Evolutionary conservation across 2,888 invertebrate species (phyloP).

Genomic region (Dexiosoma caninum): DNA sequence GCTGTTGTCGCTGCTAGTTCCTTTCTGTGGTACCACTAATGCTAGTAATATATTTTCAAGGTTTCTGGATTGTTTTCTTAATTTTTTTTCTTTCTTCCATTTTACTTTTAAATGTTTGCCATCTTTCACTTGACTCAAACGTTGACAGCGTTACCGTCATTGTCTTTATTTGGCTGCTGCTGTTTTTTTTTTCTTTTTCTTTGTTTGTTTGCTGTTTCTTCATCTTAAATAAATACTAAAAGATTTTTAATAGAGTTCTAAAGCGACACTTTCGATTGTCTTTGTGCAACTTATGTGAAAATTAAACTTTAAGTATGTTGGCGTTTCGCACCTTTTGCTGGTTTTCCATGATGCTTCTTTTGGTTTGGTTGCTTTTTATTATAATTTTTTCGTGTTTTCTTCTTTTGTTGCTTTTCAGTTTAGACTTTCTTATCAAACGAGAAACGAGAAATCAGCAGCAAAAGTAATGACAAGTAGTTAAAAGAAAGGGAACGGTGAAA

Average conservation of each 20-base stretch:
- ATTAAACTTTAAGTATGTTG: conserved; percentile 70
- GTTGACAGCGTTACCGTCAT: conserved; percentile 65
- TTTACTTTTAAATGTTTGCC: conserved; percentile 40
- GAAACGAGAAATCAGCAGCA: not conserved
- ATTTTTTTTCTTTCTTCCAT: conserved; percentile 20
- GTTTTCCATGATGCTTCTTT: conserved; percentile 19
- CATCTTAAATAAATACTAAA: conserved; percentile 67
- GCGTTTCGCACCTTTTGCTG: conserved; percentile 26
- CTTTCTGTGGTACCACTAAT: not conserved
- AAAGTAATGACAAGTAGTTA: conserved; percentile 18
- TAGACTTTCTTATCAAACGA: conserved; percentile 20
- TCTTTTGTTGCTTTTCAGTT: not conserved
- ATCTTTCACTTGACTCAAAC: conserved; percentile 53
- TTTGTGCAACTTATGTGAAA: conserved; percentile 71
- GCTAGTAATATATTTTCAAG: conserved; percentile 47
- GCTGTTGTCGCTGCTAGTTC: not conserved
- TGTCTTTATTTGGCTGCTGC: conserved; percentile 57
- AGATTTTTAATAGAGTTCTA: conserved; percentile 75
- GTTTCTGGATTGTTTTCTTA: conserved; percentile 44
- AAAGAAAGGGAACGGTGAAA: conserved; percentile 54
- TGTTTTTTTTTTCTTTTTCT: conserved; percentile 62
- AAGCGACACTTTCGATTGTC: conserved; percentile 75
- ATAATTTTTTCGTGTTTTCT: not conserved
- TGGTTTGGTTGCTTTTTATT: conserved; percentile 29
- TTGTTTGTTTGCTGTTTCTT: conserved; percentile 32